Conservation (phyloP, 2,113 vertebrate genomes). For the Oceanites oceanicus region DNA sequence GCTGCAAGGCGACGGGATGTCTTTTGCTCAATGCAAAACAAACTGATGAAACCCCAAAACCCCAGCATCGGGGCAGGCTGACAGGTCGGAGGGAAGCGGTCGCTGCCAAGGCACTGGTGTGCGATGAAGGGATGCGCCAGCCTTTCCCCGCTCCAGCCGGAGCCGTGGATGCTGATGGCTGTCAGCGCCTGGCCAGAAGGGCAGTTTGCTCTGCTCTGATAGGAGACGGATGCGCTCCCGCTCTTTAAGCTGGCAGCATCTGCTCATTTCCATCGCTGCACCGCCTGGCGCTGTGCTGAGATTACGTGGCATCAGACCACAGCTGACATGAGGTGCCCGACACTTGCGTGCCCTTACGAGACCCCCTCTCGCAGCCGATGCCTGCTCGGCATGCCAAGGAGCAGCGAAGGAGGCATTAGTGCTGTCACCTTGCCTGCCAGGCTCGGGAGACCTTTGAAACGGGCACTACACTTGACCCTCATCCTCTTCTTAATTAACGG, state of each 20-base stretch:
- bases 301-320: background rate
- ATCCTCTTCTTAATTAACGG: constrained; percentile 59
- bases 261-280: fast-evolving
- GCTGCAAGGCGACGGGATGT: fast-evolving
- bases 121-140: background rate
- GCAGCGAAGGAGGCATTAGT: background rate
- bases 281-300: background rate
- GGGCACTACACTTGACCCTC: background rate
- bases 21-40: background rate
- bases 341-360: background rate
- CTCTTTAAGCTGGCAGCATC: background rate
- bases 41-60: background rate
- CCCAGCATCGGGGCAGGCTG: background rate
- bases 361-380: background rate
- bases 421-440: background rate
- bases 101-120: fast-evolving
- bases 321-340: background rate
- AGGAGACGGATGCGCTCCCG: fast-evolving
- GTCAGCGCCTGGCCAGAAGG: background rate
- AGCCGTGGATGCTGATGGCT: background rate
- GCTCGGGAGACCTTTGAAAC: background rate
- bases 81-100: fast-evolving
- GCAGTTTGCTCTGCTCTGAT: background rate
- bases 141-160: background rate
- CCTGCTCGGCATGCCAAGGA: background rate